Base-by-base conservation (phyloP, 1,140 invertebrate species). In the Popillia japonica region DNA sequence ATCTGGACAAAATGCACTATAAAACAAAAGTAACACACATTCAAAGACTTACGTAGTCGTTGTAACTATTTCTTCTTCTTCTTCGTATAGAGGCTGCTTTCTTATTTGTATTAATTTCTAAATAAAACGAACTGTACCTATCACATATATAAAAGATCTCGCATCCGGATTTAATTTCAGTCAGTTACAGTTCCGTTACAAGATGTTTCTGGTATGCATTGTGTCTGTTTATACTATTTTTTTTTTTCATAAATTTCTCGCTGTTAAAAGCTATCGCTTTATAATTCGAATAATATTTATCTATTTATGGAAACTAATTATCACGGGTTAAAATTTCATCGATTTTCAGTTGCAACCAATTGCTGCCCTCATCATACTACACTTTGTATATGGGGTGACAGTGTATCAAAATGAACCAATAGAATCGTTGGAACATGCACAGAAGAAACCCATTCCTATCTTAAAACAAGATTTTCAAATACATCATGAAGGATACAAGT, bases 381-480 rank as follows among this genome's bases (percentile, higher is more conserved):
- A 68, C 22, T 8, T 68, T 34, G 11, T 10, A 8, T 68, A 22
- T 10, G 61, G 8, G 8, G 6, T 68, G 10, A 68, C 61, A 1
- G 27, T 68, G 7, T 22, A 68, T 22, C 20, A 22, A 34, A 68
- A 34, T 34, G 27, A 22, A 27, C 61, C 20, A 17, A 20, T 11
- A 6, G 61, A 68, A 55, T 2, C 48, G 0, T 17, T 55, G 9
- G 72, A 74, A 74, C 72, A 41, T 14, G 79, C 75, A 17, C 72
- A 41, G 2, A 81, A 78, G 40, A 78, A 81, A 61, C 73, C 75
- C 3, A 78, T 82, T 64, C 83, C 82, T 10, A 83, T 83, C 34
- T n/a, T 83, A 6, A 82, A 83, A 59, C 79, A 82, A 61, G 76
- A 76, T 23, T 83, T 82, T 64, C 80, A 83, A 34, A 79, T 80